phyloP scores from a whole-genome alignment of 2,888 invertebrate genomes.

The Cosmia trapezina region DNA sequence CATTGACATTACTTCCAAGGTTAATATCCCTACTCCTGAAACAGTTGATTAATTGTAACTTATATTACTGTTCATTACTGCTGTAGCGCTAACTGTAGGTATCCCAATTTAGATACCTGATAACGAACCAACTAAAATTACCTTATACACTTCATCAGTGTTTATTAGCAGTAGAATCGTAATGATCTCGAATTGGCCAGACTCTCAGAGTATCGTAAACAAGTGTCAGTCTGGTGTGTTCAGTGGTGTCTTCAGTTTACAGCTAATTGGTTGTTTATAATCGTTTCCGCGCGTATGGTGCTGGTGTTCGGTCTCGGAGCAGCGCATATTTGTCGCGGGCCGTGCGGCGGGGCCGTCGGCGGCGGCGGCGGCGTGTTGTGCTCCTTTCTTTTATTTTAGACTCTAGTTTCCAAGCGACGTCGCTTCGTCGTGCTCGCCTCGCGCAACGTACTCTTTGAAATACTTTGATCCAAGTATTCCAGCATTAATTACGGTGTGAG shows the following conservation, averaged over 20 bases:
- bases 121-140: slow-evolving; percentile 16
- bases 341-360: slow-evolving; percentile 71
- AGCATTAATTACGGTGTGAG: slow-evolving; percentile 58
- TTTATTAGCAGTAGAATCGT: slow-evolving; percentile 28
- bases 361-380: slow-evolving; percentile 69
- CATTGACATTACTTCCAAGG: slow-evolving; percentile 52
- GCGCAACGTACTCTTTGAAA: slow-evolving; percentile 59
- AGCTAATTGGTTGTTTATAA: slow-evolving; percentile 67
- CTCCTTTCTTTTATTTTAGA: slow-evolving; percentile 80
- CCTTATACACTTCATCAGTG: slow-evolving; percentile 9
- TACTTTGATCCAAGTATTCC: slow-evolving; percentile 60
- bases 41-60: slow-evolving; percentile 20
- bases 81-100: slow-evolving; percentile 11
- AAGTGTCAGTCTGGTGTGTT: slow-evolving; percentile 9
- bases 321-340: slow-evolving; percentile 71
- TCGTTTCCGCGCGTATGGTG: slow-evolving; percentile 66
- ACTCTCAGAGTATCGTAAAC: slow-evolving; percentile 17
- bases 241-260: slow-evolving; percentile 53
- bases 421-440: slow-evolving; percentile 77
- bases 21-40: slow-evolving; percentile 40
- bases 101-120: slow-evolving; percentile 1
- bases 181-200: slow-evolving; percentile 1
- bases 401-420: slow-evolving; percentile 78
- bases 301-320: slow-evolving; percentile 42
- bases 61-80: slow-evolving; percentile 13